Percentiles rank a stretch among this genome's conserved stretches.
phyloP scores from a whole-genome alignment of 2,888 invertebrate species.

The Cephus pulcher region DNA sequence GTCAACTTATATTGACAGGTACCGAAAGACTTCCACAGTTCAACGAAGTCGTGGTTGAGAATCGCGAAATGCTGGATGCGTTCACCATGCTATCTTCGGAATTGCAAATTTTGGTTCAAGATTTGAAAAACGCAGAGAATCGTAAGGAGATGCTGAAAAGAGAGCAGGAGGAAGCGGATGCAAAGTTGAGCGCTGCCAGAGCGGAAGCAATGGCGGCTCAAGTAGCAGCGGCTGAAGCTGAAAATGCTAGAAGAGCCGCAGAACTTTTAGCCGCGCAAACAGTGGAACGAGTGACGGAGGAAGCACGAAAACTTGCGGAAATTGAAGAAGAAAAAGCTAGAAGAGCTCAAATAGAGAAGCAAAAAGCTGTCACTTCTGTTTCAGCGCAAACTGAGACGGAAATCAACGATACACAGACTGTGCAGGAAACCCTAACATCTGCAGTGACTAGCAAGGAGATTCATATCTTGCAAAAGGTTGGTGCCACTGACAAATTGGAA shows the following conservation, averaged over 20 bases:
- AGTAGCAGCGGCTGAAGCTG: slow-evolving; percentile 64
- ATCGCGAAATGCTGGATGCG: slow-evolving; percentile 76
- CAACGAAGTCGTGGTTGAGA: slow-evolving; percentile 71
- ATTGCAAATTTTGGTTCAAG: slow-evolving; percentile 70
- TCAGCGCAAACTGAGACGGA: slow-evolving; percentile 50
- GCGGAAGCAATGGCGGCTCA: slow-evolving; percentile 67
- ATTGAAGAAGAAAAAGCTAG: slow-evolving; percentile 42
- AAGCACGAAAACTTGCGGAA: slow-evolving; percentile 49
- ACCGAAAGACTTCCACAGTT: slow-evolving; percentile 67
- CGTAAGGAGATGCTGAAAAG: slow-evolving; percentile 65
- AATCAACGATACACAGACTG: slow-evolving; percentile 25
- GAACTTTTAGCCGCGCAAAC: slow-evolving; percentile 65
- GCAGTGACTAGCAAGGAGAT: slow-evolving; percentile 55
- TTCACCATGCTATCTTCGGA: slow-evolving; percentile 74
- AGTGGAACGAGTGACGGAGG: slow-evolving; percentile 55
- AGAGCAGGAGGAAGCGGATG: slow-evolving; percentile 68
- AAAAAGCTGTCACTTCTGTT: slow-evolving; percentile 38
- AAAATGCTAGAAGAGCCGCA: slow-evolving; percentile 65
- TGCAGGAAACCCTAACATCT: slow-evolving; percentile 51
- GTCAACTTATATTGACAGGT: slow-evolving; percentile 44
- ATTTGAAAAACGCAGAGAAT: slow-evolving; percentile 70
- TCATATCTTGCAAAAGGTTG: slow-evolving; percentile 56
- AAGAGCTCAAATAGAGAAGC: slow-evolving; percentile 35
- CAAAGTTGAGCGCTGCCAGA: slow-evolving; percentile 65
- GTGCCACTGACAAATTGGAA: not conserved